Conservation (phyloP, 2,797 vertebrate genomes). For the Gallirallus australis region DNA sequence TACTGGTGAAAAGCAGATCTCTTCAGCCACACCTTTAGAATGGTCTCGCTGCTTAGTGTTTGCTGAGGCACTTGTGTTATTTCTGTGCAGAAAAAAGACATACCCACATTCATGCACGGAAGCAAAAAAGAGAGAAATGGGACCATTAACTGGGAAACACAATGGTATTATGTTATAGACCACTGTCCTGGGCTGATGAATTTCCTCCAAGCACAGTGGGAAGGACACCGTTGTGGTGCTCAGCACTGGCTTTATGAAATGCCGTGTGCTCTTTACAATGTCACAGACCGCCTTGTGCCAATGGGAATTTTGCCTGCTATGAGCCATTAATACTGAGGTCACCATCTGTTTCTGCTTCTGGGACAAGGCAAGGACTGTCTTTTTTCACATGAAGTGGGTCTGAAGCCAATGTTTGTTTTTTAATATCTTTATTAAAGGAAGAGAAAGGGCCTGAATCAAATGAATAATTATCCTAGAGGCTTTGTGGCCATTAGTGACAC, state of each 20-base stretch:
- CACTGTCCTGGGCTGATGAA: background rate
- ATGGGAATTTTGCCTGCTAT: slow-evolving; percentile 6
- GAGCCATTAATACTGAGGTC: slow-evolving; percentile 42
- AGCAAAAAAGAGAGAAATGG: background rate
- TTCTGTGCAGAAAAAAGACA: background rate
- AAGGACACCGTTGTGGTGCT: background rate
- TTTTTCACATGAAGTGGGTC: background rate
- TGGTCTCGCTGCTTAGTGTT: background rate
- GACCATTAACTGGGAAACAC: background rate
- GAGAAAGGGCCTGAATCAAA: background rate
- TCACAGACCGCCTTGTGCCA: background rate
- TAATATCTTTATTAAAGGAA: background rate
- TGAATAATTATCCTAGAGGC: background rate
- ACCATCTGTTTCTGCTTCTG: slow-evolving; percentile 45
- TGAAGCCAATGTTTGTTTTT: background rate
- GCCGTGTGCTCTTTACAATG: background rate
- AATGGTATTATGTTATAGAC: background rate
- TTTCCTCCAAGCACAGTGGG: background rate
- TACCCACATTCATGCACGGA: background rate
- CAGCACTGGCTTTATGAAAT: background rate
- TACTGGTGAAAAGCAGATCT: background rate
- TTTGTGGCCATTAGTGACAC: background rate
- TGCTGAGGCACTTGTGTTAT: background rate
- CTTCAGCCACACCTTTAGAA: background rate
- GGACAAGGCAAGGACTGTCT: background rate